A percentile compares a stretch with the other conserved stretches of the same genome.
Evolutionary conservation across 2,888 invertebrate species (phyloP).

Genomic region (Incurvaria masculella): DNA sequence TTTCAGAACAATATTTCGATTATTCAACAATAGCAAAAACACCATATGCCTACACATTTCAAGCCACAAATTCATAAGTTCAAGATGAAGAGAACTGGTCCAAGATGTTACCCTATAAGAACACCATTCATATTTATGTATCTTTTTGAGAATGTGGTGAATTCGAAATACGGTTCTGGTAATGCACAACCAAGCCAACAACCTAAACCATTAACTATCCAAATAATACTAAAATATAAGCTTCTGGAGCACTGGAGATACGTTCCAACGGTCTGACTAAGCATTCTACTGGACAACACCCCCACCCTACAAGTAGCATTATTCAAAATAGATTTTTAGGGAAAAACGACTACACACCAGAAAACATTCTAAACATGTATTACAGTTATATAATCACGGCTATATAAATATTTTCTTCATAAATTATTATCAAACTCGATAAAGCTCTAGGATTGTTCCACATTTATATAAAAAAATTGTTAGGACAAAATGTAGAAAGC

Average conservation of each 20-base stretch:
- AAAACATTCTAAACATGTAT: slow-evolving; percentile 36
- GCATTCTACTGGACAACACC: slow-evolving; percentile 15
- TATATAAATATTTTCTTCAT: slow-evolving; percentile 41
- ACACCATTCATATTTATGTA: too few species aligned
- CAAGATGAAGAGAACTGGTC: too few species aligned
- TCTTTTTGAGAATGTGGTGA: too few species aligned
- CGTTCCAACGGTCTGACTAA: background rate
- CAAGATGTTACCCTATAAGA: too few species aligned
- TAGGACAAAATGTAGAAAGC: slow-evolving; percentile 2
- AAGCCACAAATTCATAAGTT: too few species aligned
- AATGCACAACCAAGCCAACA: background rate
- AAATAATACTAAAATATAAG: slow-evolving; percentile 37
- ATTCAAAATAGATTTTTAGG: slow-evolving; percentile 46
- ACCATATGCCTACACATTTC: too few species aligned
- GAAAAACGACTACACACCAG: slow-evolving; percentile 38
- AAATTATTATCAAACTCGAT: slow-evolving; percentile 58
- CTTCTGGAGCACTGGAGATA: slow-evolving; percentile 24
- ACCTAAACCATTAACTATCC: slow-evolving; percentile 27
- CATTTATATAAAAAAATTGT: slow-evolving; percentile 23
- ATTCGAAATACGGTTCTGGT: background rate
- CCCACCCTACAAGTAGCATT: slow-evolving; percentile 44
- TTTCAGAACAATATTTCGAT: too few species aligned
- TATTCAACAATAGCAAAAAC: too few species aligned
- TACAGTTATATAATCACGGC: slow-evolving; percentile 25
- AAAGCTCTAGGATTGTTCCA: slow-evolving; percentile 57